Percentiles rank a stretch among this genome's conserved stretches.
phyloP scores from a whole-genome alignment of 2,113 vertebrate genomes.

The Ascaphus truei region DNA sequence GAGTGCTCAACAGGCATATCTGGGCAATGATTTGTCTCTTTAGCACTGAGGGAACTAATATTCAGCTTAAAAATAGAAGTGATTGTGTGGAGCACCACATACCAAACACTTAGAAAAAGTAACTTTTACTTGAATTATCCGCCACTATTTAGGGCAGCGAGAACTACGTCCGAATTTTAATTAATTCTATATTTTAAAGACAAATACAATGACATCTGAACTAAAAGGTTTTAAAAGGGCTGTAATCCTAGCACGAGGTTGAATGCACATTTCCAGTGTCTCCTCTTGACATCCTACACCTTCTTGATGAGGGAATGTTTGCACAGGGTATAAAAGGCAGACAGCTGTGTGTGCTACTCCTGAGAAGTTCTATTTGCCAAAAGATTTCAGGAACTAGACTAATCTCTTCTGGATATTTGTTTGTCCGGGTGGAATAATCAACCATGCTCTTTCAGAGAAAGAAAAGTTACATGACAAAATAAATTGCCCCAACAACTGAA shows the following conservation, averaged over 20 bases:
- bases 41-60: too few species aligned
- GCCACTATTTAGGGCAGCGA: too few species aligned
- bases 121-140: too few species aligned
- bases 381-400: slow-evolving; percentile 52
- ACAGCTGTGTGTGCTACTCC: slow-evolving; percentile 70
- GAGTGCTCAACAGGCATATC: too few species aligned
- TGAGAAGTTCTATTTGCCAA: slow-evolving; percentile 68
- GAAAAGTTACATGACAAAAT: background rate
- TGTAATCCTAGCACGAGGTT: background rate
- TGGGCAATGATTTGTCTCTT: too few species aligned
- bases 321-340: slow-evolving; percentile 61
- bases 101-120: too few species aligned
- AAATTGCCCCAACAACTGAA: slow-evolving; percentile 3
- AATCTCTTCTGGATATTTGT: slow-evolving; percentile 63
- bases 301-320: slow-evolving; percentile 63
- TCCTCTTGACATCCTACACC: background rate
- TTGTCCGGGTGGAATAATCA: background rate
- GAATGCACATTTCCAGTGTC: slow-evolving; percentile 25
- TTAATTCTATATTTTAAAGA: too few species aligned
- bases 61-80: too few species aligned
- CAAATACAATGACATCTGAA: too few species aligned
- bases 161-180: too few species aligned
- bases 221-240: slow-evolving; percentile 22
- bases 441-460: too few species aligned
- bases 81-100: too few species aligned